Base-by-base conservation (phyloP, 1,140 invertebrate genomes). In the Drosophila fuyamai region DNA sequence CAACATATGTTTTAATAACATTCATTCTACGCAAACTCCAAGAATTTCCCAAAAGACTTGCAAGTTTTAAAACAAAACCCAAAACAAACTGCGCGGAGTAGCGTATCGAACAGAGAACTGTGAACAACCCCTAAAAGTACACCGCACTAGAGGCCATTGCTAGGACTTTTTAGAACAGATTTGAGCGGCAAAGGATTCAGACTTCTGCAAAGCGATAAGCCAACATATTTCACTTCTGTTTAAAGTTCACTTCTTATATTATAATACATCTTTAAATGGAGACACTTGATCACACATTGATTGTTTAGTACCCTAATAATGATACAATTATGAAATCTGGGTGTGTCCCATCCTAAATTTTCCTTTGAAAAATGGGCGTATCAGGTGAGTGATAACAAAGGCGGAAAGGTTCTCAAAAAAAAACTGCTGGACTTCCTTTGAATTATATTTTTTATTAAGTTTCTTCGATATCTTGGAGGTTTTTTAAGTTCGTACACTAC, bases 91-190 rank as follows among this genome's bases (percentile, higher is more conserved):
- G 59, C 36, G 44, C 60, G 38, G 54, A 62, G 55, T 43, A 32
- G 29, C 27, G n/a, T 32, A 38, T 27, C 12, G 27, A 6, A 66
- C 36, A 32, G 40, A 27, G 4, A 40, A 38, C 27, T 23, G 66
- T 53, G 41, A 79, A 76, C 84, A 84, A 84, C 83, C 83, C 83
- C 59, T 51, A 63, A 74, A 84, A 89, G 84, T 67, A 83, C 72
- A 80, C 76, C 71, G 60, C 44, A 75, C 81, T 59, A 46, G 13
- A 57, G 44, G 51, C 9, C 46, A 57, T 50, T 51, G 59, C 40
- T 41, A 56, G 38, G 36, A 27, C 27, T 48, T 65, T 65, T 50
- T 79, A 86, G 76, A 83, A 55, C 56, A 36, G 51, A 73, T 53
- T 70, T 59, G 14, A 63, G 59, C 59, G 71, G 71, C 71, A 70